phyloP scores from a whole-genome alignment of 1,140 invertebrate species.

The Hycleus cichorii region DNA sequence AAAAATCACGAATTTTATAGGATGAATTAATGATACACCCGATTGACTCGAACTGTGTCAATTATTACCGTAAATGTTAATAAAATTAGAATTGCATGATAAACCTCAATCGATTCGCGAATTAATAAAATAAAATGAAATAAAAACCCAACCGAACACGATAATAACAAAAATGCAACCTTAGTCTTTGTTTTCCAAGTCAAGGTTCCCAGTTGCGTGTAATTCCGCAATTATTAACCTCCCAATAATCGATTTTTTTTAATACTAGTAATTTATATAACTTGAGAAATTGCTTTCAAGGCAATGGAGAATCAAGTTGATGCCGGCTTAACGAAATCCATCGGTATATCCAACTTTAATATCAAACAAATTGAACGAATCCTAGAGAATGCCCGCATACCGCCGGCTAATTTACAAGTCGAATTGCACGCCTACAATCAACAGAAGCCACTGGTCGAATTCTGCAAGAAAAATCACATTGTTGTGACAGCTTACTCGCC shows the following conservation, averaged over 20 bases:
- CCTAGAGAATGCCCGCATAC: constrained; percentile 54
- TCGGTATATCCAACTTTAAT: constrained; percentile 80
- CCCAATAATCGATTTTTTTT: no score
- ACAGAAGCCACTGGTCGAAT: constrained; percentile 65
- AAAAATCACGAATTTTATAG: no score
- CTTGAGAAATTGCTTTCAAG: constrained; percentile 39
- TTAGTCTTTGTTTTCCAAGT: not conserved
- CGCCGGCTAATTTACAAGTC: constrained; percentile 66
- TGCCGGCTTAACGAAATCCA: constrained; percentile 55
- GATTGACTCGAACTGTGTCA: no score
- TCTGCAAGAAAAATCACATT: constrained; percentile 64
- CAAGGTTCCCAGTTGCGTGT: not conserved
- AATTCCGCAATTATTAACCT: not conserved
- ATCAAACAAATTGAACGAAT: constrained; percentile 58
- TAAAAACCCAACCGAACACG: not conserved
- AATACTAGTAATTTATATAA: not conserved
- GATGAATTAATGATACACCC: no score
- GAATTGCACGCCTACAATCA: constrained; percentile 80
- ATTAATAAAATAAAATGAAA: no score
- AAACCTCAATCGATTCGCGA: no score
- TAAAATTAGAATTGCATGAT: no score
- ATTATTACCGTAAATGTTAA: no score
- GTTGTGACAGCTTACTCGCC: constrained; percentile 76
- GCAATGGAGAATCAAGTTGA: constrained; percentile 68
- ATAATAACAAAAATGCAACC: not conserved